Evolutionary conservation across 2,113 vertebrate genomes (phyloP).

Genomic region (Siphamia tubifer): DNA sequence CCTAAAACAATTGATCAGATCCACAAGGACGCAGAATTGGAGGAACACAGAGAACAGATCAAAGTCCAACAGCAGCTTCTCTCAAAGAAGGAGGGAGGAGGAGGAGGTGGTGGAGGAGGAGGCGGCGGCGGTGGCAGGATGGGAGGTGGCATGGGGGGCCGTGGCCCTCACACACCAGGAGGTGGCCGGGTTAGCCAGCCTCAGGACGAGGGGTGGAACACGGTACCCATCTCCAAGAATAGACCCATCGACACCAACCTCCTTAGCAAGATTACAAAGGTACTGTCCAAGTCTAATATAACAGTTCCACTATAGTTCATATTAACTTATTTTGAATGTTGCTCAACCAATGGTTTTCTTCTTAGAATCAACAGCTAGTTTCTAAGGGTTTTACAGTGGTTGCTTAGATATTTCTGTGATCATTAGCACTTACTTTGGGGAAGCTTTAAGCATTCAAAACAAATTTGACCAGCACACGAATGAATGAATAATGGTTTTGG

Average conservation of each 20-base stretch:
- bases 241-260: slow-evolving; percentile 91
- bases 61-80: slow-evolving; percentile 94
- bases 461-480: no score
- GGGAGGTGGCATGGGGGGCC: slow-evolving; percentile 65
- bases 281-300: slow-evolving; percentile 33
- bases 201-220: slow-evolving; percentile 96
- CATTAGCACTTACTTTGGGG: no score
- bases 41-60: slow-evolving; percentile 92
- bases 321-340: no score
- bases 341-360: no score
- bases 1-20: slow-evolving; percentile 99
- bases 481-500: no score
- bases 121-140: slow-evolving; percentile 63
- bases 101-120: slow-evolving; percentile 80
- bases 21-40: slow-evolving; percentile 95
- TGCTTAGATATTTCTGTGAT: no score
- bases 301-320: not conserved
- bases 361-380: no score
- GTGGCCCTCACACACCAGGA: slow-evolving; percentile 66
- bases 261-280: slow-evolving; percentile 95
- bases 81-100: slow-evolving; percentile 86
- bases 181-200: slow-evolving; percentile 76
- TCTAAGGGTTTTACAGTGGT: no score
- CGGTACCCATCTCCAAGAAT: slow-evolving; percentile 92
- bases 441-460: no score